These are phyloP conservation scores for Phylloscopus trochilus DNA, from an alignment of 2,113 vertebrate species.

Conservation along the genomic window DNA sequence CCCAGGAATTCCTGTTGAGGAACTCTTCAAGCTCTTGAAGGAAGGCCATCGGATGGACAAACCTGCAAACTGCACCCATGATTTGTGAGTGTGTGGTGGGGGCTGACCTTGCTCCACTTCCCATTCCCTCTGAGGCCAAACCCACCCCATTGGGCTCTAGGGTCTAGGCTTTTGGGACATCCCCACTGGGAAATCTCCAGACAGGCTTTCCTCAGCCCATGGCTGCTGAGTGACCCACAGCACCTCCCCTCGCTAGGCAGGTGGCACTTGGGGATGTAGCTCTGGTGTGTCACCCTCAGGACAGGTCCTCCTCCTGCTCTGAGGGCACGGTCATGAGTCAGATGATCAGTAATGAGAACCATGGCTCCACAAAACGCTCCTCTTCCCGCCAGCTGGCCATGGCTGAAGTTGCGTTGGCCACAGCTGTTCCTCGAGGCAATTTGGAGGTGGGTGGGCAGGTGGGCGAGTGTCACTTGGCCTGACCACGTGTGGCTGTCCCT, in stretches of 20 bases:
- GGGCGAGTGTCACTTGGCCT: fast-evolving
- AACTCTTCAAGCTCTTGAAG: conserved; percentile 97
- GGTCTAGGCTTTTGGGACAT: not conserved
- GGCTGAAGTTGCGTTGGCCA: not conserved
- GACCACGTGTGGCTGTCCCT: fast-evolving
- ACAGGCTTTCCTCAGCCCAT: not conserved
- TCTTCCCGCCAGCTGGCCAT: not conserved
- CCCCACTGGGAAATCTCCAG: not conserved
- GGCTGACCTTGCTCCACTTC: not conserved
- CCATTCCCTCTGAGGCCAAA: not conserved
- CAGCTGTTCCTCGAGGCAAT: not conserved
- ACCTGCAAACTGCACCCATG: conserved; percentile 95
- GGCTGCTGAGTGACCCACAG: fast-evolving
- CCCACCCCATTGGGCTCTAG: not conserved
- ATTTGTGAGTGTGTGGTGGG: conserved; percentile 81
- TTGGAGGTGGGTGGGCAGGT: not conserved
- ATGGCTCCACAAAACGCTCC: not conserved
- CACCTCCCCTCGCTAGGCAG: fast-evolving
- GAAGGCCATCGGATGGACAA: conserved; percentile 99
- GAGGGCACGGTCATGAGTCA: fast-evolving
- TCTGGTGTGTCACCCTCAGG: not conserved
- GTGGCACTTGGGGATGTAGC: fast-evolving
- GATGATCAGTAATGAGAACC: not conserved
- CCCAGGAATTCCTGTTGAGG: conserved; percentile 95
- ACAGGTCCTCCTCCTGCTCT: not conserved